Evolutionary conservation across 2,797 vertebrate species (phyloP).

Genomic region (Danio kyathit): DNA sequence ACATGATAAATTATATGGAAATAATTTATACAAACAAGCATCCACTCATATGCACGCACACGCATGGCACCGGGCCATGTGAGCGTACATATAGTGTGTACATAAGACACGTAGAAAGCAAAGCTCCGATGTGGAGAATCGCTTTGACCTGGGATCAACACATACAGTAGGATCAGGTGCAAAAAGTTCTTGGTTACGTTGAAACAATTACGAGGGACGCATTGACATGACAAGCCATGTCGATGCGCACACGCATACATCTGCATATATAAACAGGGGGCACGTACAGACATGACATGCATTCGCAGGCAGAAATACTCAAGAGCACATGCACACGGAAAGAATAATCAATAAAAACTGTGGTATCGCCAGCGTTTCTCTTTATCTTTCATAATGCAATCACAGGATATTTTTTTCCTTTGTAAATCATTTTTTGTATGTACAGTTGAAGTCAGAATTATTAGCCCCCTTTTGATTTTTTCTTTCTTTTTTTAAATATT

Average conservation of each 20-base stretch:
- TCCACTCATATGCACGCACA: conserved; percentile 60
- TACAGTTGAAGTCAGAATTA: no score
- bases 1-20: conserved; percentile 85
- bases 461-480: no score
- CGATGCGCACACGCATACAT: conserved; percentile 37
- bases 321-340: conserved; percentile 41
- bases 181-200: conserved; percentile 43
- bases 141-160: conserved; percentile 57
- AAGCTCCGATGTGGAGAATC: conserved; percentile 64
- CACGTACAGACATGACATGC: conserved; percentile 44
- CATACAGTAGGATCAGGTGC: conserved; percentile 47
- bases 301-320: conserved; percentile 44
- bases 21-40: conserved; percentile 81
- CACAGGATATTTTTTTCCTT: not conserved
- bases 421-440: no score
- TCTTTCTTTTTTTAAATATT: no score
- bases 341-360: not conserved
- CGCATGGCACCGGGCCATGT: conserved; percentile 43
- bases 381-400: not conserved
- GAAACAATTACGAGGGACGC: conserved; percentile 46
- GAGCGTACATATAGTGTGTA: conserved; percentile 59
- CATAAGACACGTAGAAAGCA: conserved; percentile 53
- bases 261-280: conserved; percentile 21
- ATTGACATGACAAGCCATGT: conserved; percentile 55
- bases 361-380: not conserved